phyloP scores from a whole-genome alignment of 2,888 invertebrate species.

The Leuctra nigra region DNA sequence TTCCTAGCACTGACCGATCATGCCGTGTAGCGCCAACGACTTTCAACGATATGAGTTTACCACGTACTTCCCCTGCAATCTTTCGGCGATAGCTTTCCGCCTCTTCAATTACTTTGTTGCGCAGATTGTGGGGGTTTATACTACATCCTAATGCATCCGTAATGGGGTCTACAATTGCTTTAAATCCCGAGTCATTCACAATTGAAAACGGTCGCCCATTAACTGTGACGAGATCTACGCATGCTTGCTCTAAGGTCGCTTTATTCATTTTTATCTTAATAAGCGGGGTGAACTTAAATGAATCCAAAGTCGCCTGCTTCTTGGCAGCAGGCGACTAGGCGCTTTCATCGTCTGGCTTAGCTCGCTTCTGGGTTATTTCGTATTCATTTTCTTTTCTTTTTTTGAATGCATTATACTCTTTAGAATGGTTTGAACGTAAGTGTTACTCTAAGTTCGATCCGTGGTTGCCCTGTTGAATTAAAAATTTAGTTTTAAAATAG shows the following conservation, averaged over 20 bases:
- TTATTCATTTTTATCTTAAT: background rate
- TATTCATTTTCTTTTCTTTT: background rate
- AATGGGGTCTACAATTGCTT: background rate
- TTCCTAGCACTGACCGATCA: slow-evolving; percentile 21
- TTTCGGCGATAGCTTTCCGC: background rate
- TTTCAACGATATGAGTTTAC: slow-evolving; percentile 19
- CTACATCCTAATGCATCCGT: background rate
- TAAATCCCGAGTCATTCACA: background rate
- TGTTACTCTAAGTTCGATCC: background rate
- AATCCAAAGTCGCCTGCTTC: no score
- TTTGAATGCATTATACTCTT: background rate
- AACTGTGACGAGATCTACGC: background rate
- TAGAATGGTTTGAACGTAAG: background rate
- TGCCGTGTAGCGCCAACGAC: slow-evolving; percentile 20
- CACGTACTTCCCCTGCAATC: background rate
- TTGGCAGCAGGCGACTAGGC: no score
- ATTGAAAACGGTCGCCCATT: background rate
- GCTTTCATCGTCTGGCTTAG: background rate
- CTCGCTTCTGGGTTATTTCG: background rate
- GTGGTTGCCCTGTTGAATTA: background rate
- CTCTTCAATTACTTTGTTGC: background rate
- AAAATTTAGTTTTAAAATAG: no score
- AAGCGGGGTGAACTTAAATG: no score
- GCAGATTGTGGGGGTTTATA: background rate
- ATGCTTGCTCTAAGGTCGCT: background rate